Conservation (phyloP, 2,888 invertebrate genomes). For the Vanessa cardui region DNA sequence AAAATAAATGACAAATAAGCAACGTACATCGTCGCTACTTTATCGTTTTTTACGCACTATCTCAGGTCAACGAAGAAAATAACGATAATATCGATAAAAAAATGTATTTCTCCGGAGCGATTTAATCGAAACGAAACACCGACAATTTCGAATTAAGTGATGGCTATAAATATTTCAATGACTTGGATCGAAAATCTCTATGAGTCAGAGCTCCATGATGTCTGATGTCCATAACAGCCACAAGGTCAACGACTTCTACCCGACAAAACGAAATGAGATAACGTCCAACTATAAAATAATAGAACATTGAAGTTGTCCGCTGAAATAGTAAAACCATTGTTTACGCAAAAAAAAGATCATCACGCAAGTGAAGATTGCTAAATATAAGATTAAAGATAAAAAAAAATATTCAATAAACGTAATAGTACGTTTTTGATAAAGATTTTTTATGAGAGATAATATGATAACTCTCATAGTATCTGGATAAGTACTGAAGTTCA, state of each 20-base stretch:
- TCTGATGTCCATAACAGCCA: background rate
- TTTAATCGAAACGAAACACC: background rate
- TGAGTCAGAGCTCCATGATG: background rate
- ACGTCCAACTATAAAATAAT: background rate
- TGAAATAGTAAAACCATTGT: background rate
- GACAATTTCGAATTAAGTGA: background rate
- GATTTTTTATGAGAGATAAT: background rate
- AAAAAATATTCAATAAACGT: background rate
- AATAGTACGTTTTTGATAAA: background rate
- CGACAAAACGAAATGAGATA: background rate
- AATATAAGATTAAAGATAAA: background rate
- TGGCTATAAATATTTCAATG: background rate
- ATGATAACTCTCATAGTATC: too few species aligned
- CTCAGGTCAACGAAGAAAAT: background rate
- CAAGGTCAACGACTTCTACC: constrained; percentile 4
- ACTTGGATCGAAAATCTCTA: constrained; percentile 5
- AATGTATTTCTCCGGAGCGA: background rate
- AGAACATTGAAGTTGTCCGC: background rate
- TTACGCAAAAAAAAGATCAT: background rate
- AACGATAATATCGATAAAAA: background rate
- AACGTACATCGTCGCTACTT: too few species aligned
- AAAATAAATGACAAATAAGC: background rate
- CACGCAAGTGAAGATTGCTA: too few species aligned
- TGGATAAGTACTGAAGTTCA: too few species aligned
- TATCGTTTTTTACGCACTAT: too few species aligned